These are phyloP conservation scores for Bruchidius siliquastri DNA, from an alignment of 2,888 invertebrate species.

Conservation along the genomic window DNA sequence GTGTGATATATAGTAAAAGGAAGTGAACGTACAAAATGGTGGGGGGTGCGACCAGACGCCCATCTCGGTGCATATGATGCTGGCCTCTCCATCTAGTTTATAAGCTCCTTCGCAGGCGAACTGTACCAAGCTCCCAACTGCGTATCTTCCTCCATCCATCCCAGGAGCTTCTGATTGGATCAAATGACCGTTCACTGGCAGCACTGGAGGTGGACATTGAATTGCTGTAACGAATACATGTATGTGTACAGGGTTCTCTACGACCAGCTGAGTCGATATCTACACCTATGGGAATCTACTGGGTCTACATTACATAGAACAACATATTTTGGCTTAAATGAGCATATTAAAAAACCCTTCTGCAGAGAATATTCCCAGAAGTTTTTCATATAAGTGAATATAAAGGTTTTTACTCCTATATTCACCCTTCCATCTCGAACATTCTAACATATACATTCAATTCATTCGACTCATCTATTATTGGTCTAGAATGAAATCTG, in stretches of 20 bases:
- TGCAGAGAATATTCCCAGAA: too few relatives aligned
- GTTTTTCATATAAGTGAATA: too few relatives aligned
- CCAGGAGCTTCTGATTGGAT: slow-evolving; percentile 51
- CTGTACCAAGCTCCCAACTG: slow-evolving; percentile 75
- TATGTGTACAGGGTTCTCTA: too few relatives aligned
- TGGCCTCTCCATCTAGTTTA: slow-evolving; percentile 69
- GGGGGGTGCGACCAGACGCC: slow-evolving; percentile 85
- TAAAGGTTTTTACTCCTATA: too few relatives aligned
- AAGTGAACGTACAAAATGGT: slow-evolving; percentile 64
- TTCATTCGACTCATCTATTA: too few relatives aligned
- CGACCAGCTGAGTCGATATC: too few relatives aligned
- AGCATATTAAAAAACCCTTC: too few relatives aligned
- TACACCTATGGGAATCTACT: too few relatives aligned
- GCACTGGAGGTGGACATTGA: slow-evolving; percentile 70
- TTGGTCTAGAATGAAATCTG: background rate
- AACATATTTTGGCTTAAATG: too few relatives aligned
- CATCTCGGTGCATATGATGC: slow-evolving; percentile 81
- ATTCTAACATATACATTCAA: too few relatives aligned
- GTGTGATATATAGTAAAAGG: background rate
- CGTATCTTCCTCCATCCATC: slow-evolving; percentile 59
- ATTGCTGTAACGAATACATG: slow-evolving; percentile 56
- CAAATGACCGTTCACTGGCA: slow-evolving; percentile 67
- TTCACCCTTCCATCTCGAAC: too few relatives aligned
- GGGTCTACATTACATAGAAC: too few relatives aligned
- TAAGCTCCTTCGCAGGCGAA: slow-evolving; percentile 70